These are phyloP conservation scores for Tetraodon nigroviridis DNA, from an alignment of 2,113 vertebrate species.

Conservation along the genomic window DNA sequence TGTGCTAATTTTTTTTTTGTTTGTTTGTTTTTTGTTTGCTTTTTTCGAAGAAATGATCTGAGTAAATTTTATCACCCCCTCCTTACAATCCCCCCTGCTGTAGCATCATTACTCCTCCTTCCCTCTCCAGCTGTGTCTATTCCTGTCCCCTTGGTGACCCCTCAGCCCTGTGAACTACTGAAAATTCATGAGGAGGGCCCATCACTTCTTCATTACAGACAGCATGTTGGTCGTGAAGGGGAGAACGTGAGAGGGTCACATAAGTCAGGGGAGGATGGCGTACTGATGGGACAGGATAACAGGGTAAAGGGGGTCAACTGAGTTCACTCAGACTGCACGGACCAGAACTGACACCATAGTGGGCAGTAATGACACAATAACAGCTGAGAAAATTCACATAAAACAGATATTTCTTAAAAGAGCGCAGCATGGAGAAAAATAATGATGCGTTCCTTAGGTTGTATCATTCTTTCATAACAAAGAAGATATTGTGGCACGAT, in stretches of 20 bases:
- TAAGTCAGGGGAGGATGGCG: conserved; percentile 29
- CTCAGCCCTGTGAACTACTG: conserved; percentile 34
- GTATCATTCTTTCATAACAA: conserved; percentile 28
- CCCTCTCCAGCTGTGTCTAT: conserved; percentile 3
- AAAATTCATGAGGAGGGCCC: conserved; percentile 37
- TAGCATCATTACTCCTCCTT: conserved; percentile 5
- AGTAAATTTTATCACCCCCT: too few species aligned
- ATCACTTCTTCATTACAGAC: conserved; percentile 45
- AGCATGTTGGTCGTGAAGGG: background rate
- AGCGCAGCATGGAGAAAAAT: conserved; percentile 46
- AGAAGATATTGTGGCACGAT: background rate
- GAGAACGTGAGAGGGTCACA: conserved; percentile 19
- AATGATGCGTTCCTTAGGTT: conserved; percentile 32
- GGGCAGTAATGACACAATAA: conserved; percentile 7
- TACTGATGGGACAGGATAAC: conserved; percentile 45
- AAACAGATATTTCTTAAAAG: conserved; percentile 23
- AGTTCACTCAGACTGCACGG: conserved; percentile 34
- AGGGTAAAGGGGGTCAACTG: conserved; percentile 26
- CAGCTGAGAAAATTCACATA: conserved; percentile 24
- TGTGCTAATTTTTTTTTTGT: too few species aligned
- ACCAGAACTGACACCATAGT: conserved; percentile 7
- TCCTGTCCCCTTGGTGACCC: background rate
- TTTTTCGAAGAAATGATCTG: too few species aligned
- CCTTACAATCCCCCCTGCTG: background rate
- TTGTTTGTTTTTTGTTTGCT: too few species aligned